These are phyloP conservation scores for Porites lutea DNA, from an alignment of 64 coral and sea anemone genomes.

Conservation along the genomic window DNA sequence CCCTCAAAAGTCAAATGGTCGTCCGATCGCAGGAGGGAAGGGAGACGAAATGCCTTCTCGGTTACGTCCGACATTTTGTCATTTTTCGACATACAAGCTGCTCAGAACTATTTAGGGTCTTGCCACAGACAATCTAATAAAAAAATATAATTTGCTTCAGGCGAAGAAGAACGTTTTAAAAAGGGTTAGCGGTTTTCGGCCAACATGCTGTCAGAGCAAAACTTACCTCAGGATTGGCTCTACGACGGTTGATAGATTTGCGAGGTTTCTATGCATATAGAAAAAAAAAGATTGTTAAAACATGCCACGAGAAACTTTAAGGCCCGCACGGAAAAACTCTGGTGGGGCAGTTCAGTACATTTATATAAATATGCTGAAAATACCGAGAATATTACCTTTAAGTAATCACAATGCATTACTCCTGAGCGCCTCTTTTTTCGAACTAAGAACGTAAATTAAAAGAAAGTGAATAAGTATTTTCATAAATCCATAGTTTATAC, in stretches of 20 bases:
- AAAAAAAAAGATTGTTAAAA: background rate
- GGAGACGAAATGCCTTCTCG: too few species aligned
- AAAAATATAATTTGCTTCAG: too few species aligned
- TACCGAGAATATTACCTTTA: conserved; percentile 68
- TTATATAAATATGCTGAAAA: background rate
- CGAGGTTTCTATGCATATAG: conserved; percentile 84
- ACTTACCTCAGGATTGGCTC: conserved; percentile 96
- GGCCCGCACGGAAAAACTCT: too few species aligned
- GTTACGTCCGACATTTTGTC: too few species aligned
- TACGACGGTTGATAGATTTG: conserved; percentile 91
- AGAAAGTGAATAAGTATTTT: too few species aligned
- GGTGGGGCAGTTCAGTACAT: too few species aligned
- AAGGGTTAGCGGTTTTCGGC: background rate
- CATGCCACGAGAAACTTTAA: too few species aligned
- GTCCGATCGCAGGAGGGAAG: too few species aligned
- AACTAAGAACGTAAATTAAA: conserved; percentile 49
- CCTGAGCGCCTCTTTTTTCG: conserved; percentile 91
- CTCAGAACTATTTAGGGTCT: too few species aligned
- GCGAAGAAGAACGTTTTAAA: background rate
- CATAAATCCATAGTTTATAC: background rate
- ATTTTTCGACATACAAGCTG: too few species aligned
- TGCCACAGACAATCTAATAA: too few species aligned
- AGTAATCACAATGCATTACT: conserved; percentile 97
- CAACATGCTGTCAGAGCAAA: background rate
- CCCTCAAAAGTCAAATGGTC: too few species aligned